phyloP scores from a whole-genome alignment of 2,113 vertebrate species.

The Eretmochelys imbricata region DNA sequence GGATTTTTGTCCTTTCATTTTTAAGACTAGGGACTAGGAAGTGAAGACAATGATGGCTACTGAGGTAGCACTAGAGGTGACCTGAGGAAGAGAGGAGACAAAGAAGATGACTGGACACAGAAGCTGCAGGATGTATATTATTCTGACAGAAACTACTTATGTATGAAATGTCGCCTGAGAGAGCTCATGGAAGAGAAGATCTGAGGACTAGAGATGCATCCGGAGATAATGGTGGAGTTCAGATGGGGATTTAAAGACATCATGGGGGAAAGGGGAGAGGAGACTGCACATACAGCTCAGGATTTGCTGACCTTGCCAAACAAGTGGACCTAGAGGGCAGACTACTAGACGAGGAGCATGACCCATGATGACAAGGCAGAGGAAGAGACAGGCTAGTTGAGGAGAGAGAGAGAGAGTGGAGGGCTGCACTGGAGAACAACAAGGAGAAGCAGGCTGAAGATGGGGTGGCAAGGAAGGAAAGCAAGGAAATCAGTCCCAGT shows the following conservation, averaged over 20 bases:
- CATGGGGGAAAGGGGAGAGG: not conserved
- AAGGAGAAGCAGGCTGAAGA: not conserved
- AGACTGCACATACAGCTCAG: not conserved
- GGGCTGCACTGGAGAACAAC: not conserved
- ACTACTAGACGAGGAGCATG: not conserved
- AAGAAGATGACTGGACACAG: not conserved
- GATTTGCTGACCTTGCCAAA: not conserved
- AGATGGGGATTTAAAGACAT: not conserved
- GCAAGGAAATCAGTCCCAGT: not conserved
- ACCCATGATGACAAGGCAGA: not conserved
- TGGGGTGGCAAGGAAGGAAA: not conserved
- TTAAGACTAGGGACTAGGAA: not conserved
- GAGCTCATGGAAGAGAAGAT: not conserved
- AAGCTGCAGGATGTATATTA: not conserved
- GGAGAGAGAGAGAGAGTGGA: not conserved
- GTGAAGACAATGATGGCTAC: not conserved
- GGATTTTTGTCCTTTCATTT: not conserved
- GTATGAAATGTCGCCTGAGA: not conserved
- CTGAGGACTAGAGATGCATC: not conserved
- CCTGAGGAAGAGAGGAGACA: not conserved
- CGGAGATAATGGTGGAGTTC: not conserved
- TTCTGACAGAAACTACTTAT: not conserved
- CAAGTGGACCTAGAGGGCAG: not conserved
- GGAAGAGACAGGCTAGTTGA: not conserved
- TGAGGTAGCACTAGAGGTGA: not conserved